Conservation (phyloP, 2,888 invertebrate species). For the Eristalis intricaria region DNA sequence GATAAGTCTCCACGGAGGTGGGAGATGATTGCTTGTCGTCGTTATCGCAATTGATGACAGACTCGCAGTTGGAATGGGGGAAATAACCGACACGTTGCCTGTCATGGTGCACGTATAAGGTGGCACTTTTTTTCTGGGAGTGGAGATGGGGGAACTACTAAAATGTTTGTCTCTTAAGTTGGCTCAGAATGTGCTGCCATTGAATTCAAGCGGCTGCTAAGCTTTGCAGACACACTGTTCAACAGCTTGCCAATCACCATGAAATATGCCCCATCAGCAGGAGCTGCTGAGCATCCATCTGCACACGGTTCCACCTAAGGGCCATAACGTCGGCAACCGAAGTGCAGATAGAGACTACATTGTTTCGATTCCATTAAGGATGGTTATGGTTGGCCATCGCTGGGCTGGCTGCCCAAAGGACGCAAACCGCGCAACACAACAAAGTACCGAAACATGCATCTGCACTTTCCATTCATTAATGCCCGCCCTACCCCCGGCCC, state of each 20-base stretch:
- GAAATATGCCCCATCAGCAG: conserved; percentile 39
- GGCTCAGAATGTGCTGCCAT: too few species aligned
- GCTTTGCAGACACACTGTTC: neutral
- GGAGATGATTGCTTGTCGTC: neutral
- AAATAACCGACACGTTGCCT: neutral
- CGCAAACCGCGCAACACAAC: neutral
- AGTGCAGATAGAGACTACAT: neutral
- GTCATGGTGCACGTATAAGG: neutral
- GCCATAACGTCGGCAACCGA: conserved; percentile 16
- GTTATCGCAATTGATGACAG: neutral
- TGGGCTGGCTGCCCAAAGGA: neutral
- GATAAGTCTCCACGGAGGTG: neutral
- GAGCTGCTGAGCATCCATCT: neutral
- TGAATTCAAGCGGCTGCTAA: neutral
- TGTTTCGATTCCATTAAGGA: conserved; percentile 47
- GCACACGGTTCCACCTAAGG: conserved; percentile 20
- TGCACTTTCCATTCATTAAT: conserved; percentile 58
- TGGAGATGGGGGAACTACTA: too few species aligned
- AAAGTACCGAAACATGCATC: conserved; percentile 54
- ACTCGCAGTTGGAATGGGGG: neutral
- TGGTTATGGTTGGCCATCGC: conserved; percentile 1
- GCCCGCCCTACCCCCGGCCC: neutral
- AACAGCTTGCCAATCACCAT: neutral
- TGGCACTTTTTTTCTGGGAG: too few species aligned
- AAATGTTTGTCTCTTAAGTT: too few species aligned